These are phyloP conservation scores for Hydrozoanthus gracilis DNA, from an alignment of 92 coral and sea anemone genomes.

Conservation along the genomic window DNA sequence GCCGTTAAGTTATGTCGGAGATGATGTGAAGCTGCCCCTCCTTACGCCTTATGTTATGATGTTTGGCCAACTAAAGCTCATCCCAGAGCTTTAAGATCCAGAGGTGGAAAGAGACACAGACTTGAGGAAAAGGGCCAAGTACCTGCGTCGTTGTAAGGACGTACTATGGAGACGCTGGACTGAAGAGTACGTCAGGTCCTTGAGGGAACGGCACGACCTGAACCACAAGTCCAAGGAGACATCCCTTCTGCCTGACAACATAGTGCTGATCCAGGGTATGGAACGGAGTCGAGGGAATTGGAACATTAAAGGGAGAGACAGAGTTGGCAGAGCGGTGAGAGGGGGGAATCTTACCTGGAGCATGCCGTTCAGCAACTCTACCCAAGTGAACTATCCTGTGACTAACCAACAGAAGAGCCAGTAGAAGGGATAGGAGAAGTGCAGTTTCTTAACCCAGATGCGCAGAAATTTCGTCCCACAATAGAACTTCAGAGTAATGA, in stretches of 20 bases:
- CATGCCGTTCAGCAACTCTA: slow-evolving; percentile 29
- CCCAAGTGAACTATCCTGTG: slow-evolving; percentile 27
- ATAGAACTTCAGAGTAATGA: neutral
- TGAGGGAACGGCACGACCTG: slow-evolving; percentile 46
- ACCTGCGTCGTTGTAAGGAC: slow-evolving; percentile 42
- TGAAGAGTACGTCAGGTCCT: slow-evolving; percentile 46
- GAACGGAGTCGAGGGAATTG: slow-evolving; percentile 1
- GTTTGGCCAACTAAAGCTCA: slow-evolving; percentile 22
- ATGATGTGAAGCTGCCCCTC: slow-evolving; percentile 51
- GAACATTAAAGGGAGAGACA: neutral
- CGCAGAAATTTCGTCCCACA: slow-evolving; percentile 35
- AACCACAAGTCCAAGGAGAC: neutral
- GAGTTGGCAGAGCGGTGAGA: neutral
- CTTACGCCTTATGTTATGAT: slow-evolving; percentile 45
- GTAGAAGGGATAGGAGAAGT: slow-evolving; percentile 7
- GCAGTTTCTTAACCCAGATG: slow-evolving; percentile 42
- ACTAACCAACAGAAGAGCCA: neutral
- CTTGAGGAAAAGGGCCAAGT: slow-evolving; percentile 53
- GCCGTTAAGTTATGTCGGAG: slow-evolving; percentile 57
- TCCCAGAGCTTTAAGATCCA: slow-evolving; percentile 48
- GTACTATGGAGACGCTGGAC: slow-evolving; percentile 55
- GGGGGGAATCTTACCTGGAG: slow-evolving; percentile 6
- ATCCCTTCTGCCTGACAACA: slow-evolving; percentile 6
- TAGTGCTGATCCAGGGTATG: neutral
- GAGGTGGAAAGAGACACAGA: slow-evolving; percentile 26